A percentile compares a stretch with the other conserved stretches of the same genome.
Evolutionary conservation across 2,113 vertebrate species (phyloP).

Genomic region (Aptenodytes patagonicus): DNA sequence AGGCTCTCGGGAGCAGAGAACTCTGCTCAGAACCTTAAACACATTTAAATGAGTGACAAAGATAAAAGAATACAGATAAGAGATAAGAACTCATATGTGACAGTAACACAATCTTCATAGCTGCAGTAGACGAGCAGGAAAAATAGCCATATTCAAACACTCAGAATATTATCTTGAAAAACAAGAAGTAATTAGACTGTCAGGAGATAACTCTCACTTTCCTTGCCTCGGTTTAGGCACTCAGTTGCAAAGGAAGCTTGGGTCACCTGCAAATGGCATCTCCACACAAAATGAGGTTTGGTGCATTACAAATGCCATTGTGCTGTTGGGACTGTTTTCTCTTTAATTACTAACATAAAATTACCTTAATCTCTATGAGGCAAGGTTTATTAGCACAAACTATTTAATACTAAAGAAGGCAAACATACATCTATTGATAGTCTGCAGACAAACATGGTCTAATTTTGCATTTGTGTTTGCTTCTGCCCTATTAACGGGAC

Average conservation of each 20-base stretch:
- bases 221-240: background rate
- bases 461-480: background rate
- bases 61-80: constrained; percentile 50
- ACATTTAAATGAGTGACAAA: constrained; percentile 34
- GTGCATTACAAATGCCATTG: background rate
- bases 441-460: background rate
- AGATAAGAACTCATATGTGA: constrained; percentile 25
- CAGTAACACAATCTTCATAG: constrained; percentile 14
- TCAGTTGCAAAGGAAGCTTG: background rate
- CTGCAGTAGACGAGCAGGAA: background rate
- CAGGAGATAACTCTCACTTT: background rate
- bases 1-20: background rate
- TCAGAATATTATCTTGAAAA: background rate
- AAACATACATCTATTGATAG: background rate
- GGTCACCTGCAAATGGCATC: background rate
- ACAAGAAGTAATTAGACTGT: constrained; percentile 36
- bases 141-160: constrained; percentile 31
- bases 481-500: background rate
- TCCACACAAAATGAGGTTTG: background rate
- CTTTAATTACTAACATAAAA: background rate
- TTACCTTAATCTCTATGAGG: background rate
- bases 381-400: background rate
- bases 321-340: background rate
- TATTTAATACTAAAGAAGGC: background rate
- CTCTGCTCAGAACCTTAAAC: background rate